These are phyloP conservation scores for Climacteris rufus DNA, from an alignment of 2,113 vertebrate species.

Conservation along the genomic window DNA sequence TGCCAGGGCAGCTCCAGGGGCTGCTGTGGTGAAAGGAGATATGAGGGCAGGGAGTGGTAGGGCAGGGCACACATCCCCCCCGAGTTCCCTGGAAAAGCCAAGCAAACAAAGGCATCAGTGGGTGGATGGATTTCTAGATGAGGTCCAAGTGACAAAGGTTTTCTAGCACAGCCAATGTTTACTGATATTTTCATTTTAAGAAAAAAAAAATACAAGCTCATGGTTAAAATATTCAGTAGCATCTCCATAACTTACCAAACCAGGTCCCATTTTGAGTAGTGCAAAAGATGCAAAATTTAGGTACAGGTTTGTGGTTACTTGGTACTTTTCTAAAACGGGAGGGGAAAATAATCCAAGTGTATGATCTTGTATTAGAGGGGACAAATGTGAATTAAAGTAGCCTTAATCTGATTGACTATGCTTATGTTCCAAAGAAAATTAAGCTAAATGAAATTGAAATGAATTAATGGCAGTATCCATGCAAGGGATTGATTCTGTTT, in stretches of 20 bases:
- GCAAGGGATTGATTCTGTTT: neutral
- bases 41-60: neutral
- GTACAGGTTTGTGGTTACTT: neutral
- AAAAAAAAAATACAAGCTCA: neutral
- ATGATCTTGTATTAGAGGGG: neutral
- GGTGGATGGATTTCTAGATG: neutral
- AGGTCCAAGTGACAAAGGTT: neutral
- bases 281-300: neutral
- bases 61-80: rapidly evolving
- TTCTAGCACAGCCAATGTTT: neutral
- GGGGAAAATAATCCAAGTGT: neutral
- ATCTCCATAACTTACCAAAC: neutral
- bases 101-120: neutral
- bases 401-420: neutral
- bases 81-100: neutral
- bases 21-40: neutral
- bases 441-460: constrained; percentile 2
- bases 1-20: neutral
- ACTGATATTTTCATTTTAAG: rapidly evolving
- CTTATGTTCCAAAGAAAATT: neutral
- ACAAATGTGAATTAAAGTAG: neutral
- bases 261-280: neutral
- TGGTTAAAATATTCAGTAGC: neutral
- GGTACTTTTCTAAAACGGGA: neutral
- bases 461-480: neutral